Base-by-base conservation (phyloP, 2,113 vertebrate species). In the Pelodiscus sinensis region DNA sequence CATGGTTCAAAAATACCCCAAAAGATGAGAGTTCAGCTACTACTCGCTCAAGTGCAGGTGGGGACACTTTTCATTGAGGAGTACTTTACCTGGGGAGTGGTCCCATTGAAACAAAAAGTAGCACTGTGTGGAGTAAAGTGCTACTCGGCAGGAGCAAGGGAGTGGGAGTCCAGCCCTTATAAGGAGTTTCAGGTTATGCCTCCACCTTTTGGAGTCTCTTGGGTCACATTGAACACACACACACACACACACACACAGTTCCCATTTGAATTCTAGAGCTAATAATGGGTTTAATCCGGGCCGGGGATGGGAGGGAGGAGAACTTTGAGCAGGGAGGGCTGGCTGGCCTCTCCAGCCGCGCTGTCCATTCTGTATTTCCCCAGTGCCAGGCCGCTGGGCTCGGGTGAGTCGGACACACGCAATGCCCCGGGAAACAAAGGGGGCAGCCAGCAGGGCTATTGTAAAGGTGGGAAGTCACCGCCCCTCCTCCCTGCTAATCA, bases 1-100 rank as follows among this genome's bases (percentile, higher is more conserved):
- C 82, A 68, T 38, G 73, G 51, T 65, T 86, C 25, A 51, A 38
- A 35, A 71, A 89, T 78, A 44, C 58, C 6, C 81, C 79, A 68
- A 90, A 94, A 94, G 81, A 93, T 57, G 35, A 94, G 85, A 91
- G 92, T 58, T 73, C 73, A 73, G 68, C 21, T 73, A 10, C 35
- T 38, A 21, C 16, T 73, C 35, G 5, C n/a, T 31, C 13, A 21
- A n/a, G n/a, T 35, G 31, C 58, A 60, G 10, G 9, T 27, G 25
- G 58, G 22, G 3, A 27, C 27, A 27, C 24, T 9, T 24, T 60
- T 60, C n/a, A 71, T 18, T 35, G 65, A 71, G 65, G 10, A 21
- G 8, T 21, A 4, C 9, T 77, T 77, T 77, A 77, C 38, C 44
- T 44, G 44, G 44, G 44, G 44, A 44, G 44, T 44, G 44, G 44